phyloP scores from a whole-genome alignment of 2,113 vertebrate species.

The Petrocephalus microphthalmus region DNA sequence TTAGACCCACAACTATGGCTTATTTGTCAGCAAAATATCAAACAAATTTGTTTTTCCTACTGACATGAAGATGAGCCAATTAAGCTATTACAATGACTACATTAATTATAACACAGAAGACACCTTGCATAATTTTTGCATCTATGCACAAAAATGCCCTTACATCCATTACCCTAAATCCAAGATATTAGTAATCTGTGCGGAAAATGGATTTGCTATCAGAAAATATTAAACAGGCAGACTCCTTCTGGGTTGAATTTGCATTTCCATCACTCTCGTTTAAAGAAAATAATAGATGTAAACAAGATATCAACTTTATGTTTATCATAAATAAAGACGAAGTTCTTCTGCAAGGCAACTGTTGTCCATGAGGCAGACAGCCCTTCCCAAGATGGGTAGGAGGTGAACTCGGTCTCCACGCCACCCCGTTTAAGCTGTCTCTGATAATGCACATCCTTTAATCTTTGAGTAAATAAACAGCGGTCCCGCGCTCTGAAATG shows the following conservation, averaged over 20 bases:
- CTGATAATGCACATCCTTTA: conserved; percentile 60
- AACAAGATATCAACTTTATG: conserved; percentile 24
- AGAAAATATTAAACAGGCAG: conserved; percentile 18
- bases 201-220: conserved; percentile 21
- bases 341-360: conserved; percentile 40
- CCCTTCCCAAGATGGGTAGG: conserved; percentile 49
- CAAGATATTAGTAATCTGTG: conserved; percentile 13
- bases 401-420: conserved; percentile 39
- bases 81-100: background rate
- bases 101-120: conserved; percentile 4
- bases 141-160: background rate
- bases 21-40: background rate
- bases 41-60: background rate
- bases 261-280: background rate
- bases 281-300: background rate
- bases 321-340: conserved; percentile 48
- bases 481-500: conserved; percentile 49
- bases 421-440: conserved; percentile 46
- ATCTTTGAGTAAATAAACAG: conserved; percentile 54
- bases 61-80: background rate
- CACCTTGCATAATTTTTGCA: background rate
- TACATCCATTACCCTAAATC: background rate
- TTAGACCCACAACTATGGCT: background rate
- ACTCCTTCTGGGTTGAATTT: conserved; percentile 1
- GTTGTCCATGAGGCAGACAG: conserved; percentile 49